Evolutionary conservation across 2,888 invertebrate species (phyloP), one percentile per base, ranked within the genome.

Genomic region (Apocheima hispidaria): DNA sequence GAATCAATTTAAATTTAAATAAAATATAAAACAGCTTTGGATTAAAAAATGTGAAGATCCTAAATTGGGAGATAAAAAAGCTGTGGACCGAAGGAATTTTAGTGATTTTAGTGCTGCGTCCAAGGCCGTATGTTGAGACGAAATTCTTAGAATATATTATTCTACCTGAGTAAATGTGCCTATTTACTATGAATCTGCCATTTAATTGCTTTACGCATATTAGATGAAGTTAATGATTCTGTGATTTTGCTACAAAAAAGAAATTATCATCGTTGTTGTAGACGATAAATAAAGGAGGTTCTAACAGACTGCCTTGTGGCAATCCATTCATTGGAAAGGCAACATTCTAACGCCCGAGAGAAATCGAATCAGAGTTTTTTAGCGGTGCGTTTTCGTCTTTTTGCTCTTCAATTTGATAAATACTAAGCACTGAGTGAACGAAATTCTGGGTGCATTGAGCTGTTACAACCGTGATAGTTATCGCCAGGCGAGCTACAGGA

Each of bases 61-160:
- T 18, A 40, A 20, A 28, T 30, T 40, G 30, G 14, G 40, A 40
- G 28, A 46, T 20, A 38, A 46, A 55, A 55, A 55, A 46, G 48
- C 20, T 55, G 55, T 55, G 46, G 38, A 38, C 38, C 38, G 9
- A 55, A 55, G 46, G 46, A 46, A 46, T 55, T 55, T 54, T 35
- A 28, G 40, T 36, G 36, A 20, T 38, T 18, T 48, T 41, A 18
- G 10, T 55, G 23, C 7, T 23, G 18, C 6, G 16, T 12, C 20
- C 51, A 40, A 51, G 51, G 40, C 4, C 30, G 30, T 18, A 14
- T 18, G 30, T 40, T 20, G 40, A 51, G 30, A 40, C 51, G 26
- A 28, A 51, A 40, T 40, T 51, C 40, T 28, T 51, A 30, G 51
- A 40, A 40, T 51, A 51, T 18, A 51, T 51, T 50, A 33, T 20